Base-by-base conservation (phyloP, 1,140 invertebrate genomes). In the Nylanderia fulva region DNA sequence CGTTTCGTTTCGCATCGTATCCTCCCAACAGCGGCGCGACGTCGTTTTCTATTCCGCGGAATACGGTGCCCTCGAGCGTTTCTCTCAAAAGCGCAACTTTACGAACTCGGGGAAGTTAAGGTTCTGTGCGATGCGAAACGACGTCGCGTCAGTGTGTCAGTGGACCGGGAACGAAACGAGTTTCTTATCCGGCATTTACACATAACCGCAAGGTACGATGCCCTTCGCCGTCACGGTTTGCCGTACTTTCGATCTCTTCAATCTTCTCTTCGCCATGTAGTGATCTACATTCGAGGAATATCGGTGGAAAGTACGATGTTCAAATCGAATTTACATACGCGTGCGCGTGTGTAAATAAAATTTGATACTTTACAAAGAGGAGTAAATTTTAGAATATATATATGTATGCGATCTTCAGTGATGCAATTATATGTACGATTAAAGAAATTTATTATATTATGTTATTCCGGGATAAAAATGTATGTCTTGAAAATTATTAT, bases 131-230 rank as follows among this genome's bases (percentile, higher is more conserved):
- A 86, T 42, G 36, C 74, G 61, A 56, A 42, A 45, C n/a, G 52
- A 72, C 68, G n/a, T 36, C 60, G 52, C 64, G 84, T 84, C 86
- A 91, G 87, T 93, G 85, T 93, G 91, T 92, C 91, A 92, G 91
- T 92, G 83, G 90, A 90, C 83, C 91, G 84, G 71, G 76, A 39
- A 45, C 29, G 63, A 72, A 90, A 91, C 85, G 66, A 74, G 89
- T 87, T 91, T 91, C 84, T 79, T 72, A 84, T 42, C 48, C 74
- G 72, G 69, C 79, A 79, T 88, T 89, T 88, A 89, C 71, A 84
- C 79, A 68, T 52, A 63, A 68, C 68, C 74, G 69, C 69, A 66
- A 88, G 36, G 13, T 85, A 68, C 58, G 42, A 58, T n/a, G 66
- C 56, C 75, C 85, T 89, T 85, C 61, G 54, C 45, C 74, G 58